Evolutionary conservation across 2,888 invertebrate species (phyloP).

Genomic region (Synergus umbraculus): DNA sequence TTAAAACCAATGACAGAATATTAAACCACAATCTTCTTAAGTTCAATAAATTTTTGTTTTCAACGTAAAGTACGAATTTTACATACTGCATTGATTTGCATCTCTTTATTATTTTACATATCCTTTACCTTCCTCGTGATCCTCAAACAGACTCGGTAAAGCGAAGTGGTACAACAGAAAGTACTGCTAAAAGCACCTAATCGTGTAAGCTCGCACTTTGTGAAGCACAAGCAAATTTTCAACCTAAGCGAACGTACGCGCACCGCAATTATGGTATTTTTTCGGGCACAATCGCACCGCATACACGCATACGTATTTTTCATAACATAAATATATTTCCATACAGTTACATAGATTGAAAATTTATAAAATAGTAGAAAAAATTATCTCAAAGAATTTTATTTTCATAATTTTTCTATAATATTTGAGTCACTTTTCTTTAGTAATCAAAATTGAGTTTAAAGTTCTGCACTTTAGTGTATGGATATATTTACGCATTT

Average conservation of each 20-base stretch:
- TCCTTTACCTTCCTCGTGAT: slow-evolving; percentile 39
- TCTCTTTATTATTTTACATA: slow-evolving; percentile 34
- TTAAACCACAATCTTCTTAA: neutral
- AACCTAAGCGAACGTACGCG: slow-evolving; percentile 54
- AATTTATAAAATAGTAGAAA: neutral
- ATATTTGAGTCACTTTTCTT: neutral
- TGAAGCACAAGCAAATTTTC: slow-evolving; percentile 67
- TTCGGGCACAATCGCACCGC: slow-evolving; percentile 71
- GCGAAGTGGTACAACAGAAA: slow-evolving; percentile 55
- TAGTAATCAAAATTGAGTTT: neutral
- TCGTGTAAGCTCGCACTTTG: slow-evolving; percentile 75
- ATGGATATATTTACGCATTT: slow-evolving; percentile 5
- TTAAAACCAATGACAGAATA: neutral
- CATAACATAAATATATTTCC: slow-evolving; percentile 10
- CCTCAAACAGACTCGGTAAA: slow-evolving; percentile 68
- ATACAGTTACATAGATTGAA: neutral
- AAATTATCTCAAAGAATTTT: neutral
- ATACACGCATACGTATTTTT: slow-evolving; percentile 55
- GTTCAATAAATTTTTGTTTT: neutral
- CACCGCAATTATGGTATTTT: slow-evolving; percentile 54
- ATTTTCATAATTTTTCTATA: neutral
- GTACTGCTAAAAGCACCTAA: slow-evolving; percentile 73
- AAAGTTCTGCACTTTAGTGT: neutral
- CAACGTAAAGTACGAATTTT: neutral
- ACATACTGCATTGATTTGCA: slow-evolving; percentile 15